Conservation (phyloP, 2,113 vertebrate genomes). For the Setophaga petechia region DNA sequence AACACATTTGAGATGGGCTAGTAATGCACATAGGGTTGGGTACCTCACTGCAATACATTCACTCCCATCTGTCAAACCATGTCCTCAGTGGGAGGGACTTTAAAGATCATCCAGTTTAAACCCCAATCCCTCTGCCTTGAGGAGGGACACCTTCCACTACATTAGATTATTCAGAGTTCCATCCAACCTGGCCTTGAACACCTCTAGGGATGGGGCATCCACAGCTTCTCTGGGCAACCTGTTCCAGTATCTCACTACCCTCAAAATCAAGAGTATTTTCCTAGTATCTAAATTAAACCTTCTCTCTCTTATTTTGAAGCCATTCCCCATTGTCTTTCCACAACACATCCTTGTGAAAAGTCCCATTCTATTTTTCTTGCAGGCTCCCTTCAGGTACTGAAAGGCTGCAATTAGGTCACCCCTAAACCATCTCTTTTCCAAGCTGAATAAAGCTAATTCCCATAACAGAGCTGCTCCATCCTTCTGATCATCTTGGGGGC, state of each 20-base stretch:
- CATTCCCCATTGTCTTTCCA: background rate
- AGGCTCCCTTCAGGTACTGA: background rate
- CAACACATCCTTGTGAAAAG: background rate
- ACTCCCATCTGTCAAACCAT: background rate
- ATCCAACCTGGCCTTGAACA: background rate
- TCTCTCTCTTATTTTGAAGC: background rate
- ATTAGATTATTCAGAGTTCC: background rate
- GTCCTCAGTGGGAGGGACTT: background rate
- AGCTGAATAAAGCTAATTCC: accelerated
- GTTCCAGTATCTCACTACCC: background rate
- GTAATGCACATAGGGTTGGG: background rate
- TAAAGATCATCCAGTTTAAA: background rate
- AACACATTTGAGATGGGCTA: background rate
- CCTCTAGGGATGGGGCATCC: background rate
- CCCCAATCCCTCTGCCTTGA: background rate
- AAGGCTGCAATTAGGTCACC: background rate
- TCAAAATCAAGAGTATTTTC: background rate
- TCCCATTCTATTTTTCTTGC: background rate
- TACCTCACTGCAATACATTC: background rate
- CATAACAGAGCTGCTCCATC: background rate
- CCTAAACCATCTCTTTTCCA: background rate
- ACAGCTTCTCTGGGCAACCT: background rate
- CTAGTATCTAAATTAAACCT: background rate
- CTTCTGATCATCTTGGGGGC: background rate
- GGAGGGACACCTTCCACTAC: background rate